A percentile compares a stretch with the other conserved stretches of the same genome.
phyloP scores from a whole-genome alignment of 2,888 invertebrate genomes.

The Chloromyia formosa region DNA sequence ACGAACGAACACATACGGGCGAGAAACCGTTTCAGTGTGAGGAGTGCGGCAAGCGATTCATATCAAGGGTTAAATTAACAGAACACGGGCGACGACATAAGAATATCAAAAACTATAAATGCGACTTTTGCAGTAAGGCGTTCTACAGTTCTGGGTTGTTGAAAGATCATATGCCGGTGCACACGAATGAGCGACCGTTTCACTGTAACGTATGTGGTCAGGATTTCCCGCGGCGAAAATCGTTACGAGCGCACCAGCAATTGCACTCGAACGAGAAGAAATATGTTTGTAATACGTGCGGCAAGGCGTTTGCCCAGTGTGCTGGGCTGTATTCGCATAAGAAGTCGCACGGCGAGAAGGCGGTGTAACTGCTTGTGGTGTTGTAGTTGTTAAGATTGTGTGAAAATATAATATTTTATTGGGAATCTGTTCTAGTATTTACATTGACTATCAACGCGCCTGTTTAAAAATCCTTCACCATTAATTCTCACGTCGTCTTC shows the following conservation, averaged over 20 bases:
- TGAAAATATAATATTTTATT: too few species aligned
- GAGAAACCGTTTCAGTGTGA: constrained; percentile 58
- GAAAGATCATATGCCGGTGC: constrained; percentile 58
- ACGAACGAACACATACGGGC: constrained; percentile 55
- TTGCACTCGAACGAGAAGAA: constrained; percentile 57
- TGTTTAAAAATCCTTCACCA: too few species aligned
- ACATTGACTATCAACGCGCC: too few species aligned
- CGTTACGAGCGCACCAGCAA: constrained; percentile 56
- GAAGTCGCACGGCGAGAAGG: constrained; percentile 55
- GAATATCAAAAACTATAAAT: constrained; percentile 57
- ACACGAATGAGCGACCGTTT: constrained; percentile 56
- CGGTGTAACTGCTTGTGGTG: neutral
- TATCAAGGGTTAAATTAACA: constrained; percentile 56
- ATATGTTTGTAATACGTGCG: constrained; percentile 59
- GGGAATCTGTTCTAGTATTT: too few species aligned
- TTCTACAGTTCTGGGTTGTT: constrained; percentile 58
- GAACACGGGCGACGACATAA: constrained; percentile 58
- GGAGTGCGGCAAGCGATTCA: constrained; percentile 57
- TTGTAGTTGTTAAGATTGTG: too few species aligned
- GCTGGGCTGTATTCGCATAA: constrained; percentile 62
- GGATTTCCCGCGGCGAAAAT: constrained; percentile 56
- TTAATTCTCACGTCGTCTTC: too few species aligned
- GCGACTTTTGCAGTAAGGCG: constrained; percentile 55
- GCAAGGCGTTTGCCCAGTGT: constrained; percentile 58
- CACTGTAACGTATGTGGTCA: constrained; percentile 55